Evolutionary conservation across 1,140 invertebrate genomes (phyloP), one percentile per base, ranked within the genome.

Genomic region (Aphidius ervi): DNA sequence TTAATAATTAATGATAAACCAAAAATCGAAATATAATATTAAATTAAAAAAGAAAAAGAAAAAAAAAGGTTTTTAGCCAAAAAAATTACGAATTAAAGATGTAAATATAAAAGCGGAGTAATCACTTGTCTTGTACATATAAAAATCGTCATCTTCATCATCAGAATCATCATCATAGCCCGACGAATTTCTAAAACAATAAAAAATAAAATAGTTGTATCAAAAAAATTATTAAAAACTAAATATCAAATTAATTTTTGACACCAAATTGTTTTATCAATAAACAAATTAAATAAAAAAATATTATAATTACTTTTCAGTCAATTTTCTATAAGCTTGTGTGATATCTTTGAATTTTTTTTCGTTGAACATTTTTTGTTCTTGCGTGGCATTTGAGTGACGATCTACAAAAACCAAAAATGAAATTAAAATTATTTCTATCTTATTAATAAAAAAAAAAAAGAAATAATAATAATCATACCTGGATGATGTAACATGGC

Each of bases 291-390:
- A 10, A 43, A 10, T 10, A 43, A 4, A 43, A 43, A 43, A 43
- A 8, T 4, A 7, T 16, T 16, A 8, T 7, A 8, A 43, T 43
- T 43, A 50, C 49, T 31, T 9, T 31, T 53, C 40, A 7, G 39
- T 53, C 1, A 53, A 7, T 4, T 10, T 53, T 39, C 50, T 53
- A n/a, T 53, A 53, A 9, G 50, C 50, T 10, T n/a, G 50, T 5
- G 56, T 58, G 4, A 58, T 58, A 2, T 58, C 46, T 49, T 58
- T 58, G 39, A 58, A 58, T 39, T 41, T 50, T 20, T 41, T 58
- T 37, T 58, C 56, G 31, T 58, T 47, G 2, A 2, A 20, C 0
- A 9, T 39, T 41, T 42, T 47, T 23, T 49, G 47, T n/a, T 49
- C 56, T 39, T 37, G 5, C 3, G 23, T 23, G 4, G 39, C 6